Base-by-base conservation (phyloP, 2,888 invertebrate genomes). In the Pseudococcus jackbeardsleyi region DNA sequence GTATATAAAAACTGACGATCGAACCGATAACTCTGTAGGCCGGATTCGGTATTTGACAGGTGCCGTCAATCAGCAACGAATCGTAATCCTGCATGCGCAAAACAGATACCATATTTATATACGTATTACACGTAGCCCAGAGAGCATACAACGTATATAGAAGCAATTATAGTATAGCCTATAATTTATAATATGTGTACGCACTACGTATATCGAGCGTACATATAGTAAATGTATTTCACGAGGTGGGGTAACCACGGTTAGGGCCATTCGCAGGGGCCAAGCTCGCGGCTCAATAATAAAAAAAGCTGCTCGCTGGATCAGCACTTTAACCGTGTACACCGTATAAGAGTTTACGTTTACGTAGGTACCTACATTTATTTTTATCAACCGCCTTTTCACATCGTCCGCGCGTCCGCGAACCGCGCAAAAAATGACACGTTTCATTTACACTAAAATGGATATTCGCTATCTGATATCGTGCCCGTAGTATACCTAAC, bases 1-100 rank as follows among this genome's bases (percentile, higher is more conserved):
- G 99, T 89, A 99, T 97, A 93, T 98, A 98, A 93, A 99, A 99
- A 90, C 98, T 97, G 90, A 98, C 95, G 90, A 98, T 96, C 88
- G 98, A 98, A 59, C 98, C 99, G 90, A 97, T 97, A 89, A 97
- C 94, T 92, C 97, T 96, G 93, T 96, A 97, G 9, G 96, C 93
- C 0, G 96, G 96, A 91, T 97, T 96, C 1, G 97, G 97, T 90
- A 97, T 96, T 92, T 96, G 96, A 91, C 97, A 97, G 72, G 95
- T 95, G 2, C 96, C 96, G 89, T 95, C 95, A 89, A 96, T 95
- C 90, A 97, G 93, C 89, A 97, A 95, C 8, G 96, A 96, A 89
- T 95, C 95, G 91, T 96, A 95, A 91, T 96, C 95, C 96, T 96
- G 93, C 88, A 86, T 88, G 26, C 17, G 68, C 50, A 50, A 50